Conservation (phyloP, 2,113 vertebrate species). For the Odobenus rosmarus region DNA sequence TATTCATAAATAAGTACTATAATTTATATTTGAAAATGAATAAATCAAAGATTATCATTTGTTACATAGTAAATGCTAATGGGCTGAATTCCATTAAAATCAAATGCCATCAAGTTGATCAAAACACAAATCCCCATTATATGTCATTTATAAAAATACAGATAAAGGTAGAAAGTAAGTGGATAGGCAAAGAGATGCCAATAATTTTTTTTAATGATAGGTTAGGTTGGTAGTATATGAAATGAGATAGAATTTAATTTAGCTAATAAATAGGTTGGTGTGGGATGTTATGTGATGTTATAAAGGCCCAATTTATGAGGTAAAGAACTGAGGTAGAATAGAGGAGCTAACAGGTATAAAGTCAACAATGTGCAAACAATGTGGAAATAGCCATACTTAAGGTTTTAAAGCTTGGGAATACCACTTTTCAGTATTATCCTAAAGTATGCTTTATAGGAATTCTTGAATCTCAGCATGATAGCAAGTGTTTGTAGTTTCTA, state of each 20-base stretch:
- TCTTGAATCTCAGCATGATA: background rate
- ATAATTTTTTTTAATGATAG: background rate
- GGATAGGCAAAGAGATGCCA: background rate
- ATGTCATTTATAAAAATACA: background rate
- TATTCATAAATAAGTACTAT: background rate
- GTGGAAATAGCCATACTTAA: background rate
- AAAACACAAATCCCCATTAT: slow-evolving; percentile 26
- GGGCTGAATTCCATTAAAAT: background rate
- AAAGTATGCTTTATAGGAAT: background rate
- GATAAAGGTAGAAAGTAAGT: slow-evolving; percentile 1
- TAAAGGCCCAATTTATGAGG: background rate
- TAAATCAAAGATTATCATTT: slow-evolving; percentile 7
- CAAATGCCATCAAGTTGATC: background rate
- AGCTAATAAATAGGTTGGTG: background rate
- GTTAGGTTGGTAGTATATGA: background rate
- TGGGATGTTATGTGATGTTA: background rate
- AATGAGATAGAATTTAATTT: slow-evolving; percentile 29
- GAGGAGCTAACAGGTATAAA: background rate
- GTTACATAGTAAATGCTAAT: background rate
- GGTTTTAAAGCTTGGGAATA: background rate
- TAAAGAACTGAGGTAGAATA: background rate
- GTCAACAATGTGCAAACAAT: background rate
- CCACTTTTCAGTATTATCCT: background rate
- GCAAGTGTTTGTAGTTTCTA: background rate
- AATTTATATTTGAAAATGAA: background rate